Evolutionary conservation across 1,140 invertebrate genomes (phyloP), one percentile per base, ranked within the genome.

Genomic region (Diorhabda elongata): DNA sequence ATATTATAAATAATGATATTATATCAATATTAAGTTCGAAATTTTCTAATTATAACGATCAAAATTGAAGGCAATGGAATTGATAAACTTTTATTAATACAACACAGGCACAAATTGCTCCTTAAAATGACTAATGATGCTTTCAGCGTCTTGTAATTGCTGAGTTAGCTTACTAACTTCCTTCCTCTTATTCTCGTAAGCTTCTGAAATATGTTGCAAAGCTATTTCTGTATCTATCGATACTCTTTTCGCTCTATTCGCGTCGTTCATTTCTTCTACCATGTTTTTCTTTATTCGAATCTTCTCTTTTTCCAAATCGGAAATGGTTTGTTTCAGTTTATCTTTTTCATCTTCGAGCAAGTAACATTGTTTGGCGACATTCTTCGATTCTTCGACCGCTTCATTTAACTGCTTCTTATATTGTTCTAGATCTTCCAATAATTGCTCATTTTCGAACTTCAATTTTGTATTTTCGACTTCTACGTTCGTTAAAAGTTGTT

Each of bases 401-500:
- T 69, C 67, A 3, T 66, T 47, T 3, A 64, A 5, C 5, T 71
- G 60, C 44, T 65, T 69, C 62, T 73, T 69, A 43, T 66, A 69
- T 8, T 69, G 61, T 64, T 74, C 58, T 6, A 69, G 4, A 57
- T 74, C 72, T 42, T 74, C 69, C 4, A 41, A 4, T 3, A 69
- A 11, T 52, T 74, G 72, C 52, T 74, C 70, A 61, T 63, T 59
- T 61, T 74, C 67, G 45, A 71, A 74, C 41, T 69, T 71, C 11
- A 74, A 11, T 44, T 74, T 74, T 6, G 72, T 71, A 47, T 74
- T 74, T 52, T 74, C 72, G 4, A 74, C 70, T 58, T 74, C 72
- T 42, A 74, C 56, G 57, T 74, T 68, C 4, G 64, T 71, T 26
- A 74, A 60, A 42, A 71, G 57, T 41, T 71, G 67, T 26, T 74